Evolutionary conservation across 2,888 invertebrate species (phyloP), one percentile per base, ranked within the genome.

Genomic region (Anagyrus pseudococci): DNA sequence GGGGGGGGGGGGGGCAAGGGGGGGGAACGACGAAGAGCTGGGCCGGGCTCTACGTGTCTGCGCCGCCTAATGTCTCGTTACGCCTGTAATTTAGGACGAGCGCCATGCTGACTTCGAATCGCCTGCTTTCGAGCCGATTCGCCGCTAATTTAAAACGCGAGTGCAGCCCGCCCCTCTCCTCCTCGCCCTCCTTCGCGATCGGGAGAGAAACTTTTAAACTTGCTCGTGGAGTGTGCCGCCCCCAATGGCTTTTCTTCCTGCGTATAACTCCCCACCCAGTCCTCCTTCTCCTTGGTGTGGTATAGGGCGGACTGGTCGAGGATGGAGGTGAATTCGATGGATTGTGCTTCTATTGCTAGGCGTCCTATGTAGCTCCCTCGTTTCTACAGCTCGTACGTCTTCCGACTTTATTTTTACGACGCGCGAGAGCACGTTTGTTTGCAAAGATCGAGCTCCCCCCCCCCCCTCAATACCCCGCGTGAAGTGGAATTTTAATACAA

Each of bases 51-150:
- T 71, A 70, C 72, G 72, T 72, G 72, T 71, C 69, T 66, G 71
- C 68, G 68, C 68, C 69, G 63, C 67, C 73, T 71, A 72, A 71
- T 70, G 70, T 70, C 71, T 72, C 70, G 67, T 72, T 73, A 71
- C 69, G 67, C 69, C 57, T 50, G 69, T 69, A 73, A 73, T 73
- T 72, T 69, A 71, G 67, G 61, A 67, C 64, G 66, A 23, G 67
- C 58, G 61, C 61, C 65, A 62, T 47, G 66, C 68, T 53, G 71
- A 73, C 71, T 73, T 67, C 61, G 68, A 72, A 72, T 72, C 70
- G 66, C 66, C 72, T 72, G 62, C 68, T 72, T 73, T 71, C 68
- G 64, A 69, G 67, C 68, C 70, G 67, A 73, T 72, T 71, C 69
- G 54, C 62, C 60, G 65, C 69, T 70, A 70, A 70, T 72, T 69